Evolutionary conservation across 2,113 vertebrate species (phyloP), one percentile per base, ranked within the genome.

Genomic region (Colius striatus): DNA sequence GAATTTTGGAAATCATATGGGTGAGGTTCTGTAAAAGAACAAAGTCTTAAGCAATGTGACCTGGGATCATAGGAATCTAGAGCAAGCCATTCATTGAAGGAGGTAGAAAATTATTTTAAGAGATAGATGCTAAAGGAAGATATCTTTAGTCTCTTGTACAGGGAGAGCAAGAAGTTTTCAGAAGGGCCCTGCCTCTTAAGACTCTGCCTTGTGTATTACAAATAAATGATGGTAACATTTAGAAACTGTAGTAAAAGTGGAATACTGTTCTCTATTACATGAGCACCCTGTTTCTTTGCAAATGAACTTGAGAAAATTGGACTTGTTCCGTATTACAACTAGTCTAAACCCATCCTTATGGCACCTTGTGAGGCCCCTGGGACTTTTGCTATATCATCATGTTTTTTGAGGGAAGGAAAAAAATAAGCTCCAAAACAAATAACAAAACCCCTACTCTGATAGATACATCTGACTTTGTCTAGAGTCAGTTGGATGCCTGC

Each of bases 321-420:
- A 41, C 81, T 84, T 84, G 10, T 84, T 78, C 9, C 1, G 0
- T 48, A 4, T 38, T 71, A 7, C 0, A 8, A 30, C 20, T 51
- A 51, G 17, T 51, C 12, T 18, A 78, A 3, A 8, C 18, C 4
- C 23, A 63, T 83, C 68, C 48, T 36, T 30, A 45, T 34, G 23
- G 26, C 23, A 57, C 8, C 51, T 50, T 84, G 25, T 2, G 8
- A 63, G 16, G 29, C 13, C 89, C 13, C 17, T 16, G 7, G 25
- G 36, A 13, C 27, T 80, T 76, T 3, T 60, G 3, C 48, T 55
- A 0, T 16, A 23, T 32, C 54, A 13, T 70, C 21, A 16, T 22
- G 47, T 54, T 12, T 50, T 72, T 62, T 60, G 51, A 78, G 32
- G 19, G 55, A 63, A 6, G 15, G 23, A 4, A 6, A 23, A 70